A percentile compares a stretch with the other conserved stretches of the same genome.
Evolutionary conservation across 2,113 vertebrate species (phyloP).

Genomic region (Physeter macrocephalus): DNA sequence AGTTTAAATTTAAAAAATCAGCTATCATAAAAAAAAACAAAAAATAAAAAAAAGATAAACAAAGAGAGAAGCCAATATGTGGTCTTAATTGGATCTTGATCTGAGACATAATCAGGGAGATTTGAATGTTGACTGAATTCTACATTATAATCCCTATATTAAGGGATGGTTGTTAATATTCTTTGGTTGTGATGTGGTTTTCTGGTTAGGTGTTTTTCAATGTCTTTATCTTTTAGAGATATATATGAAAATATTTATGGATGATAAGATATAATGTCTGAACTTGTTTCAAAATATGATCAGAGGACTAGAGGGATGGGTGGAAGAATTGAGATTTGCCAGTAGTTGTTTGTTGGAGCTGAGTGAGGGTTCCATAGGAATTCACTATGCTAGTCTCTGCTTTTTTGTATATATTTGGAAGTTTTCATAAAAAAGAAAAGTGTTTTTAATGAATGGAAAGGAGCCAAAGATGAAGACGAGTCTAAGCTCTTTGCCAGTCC

Average conservation of each 20-base stretch:
- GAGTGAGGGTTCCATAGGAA: neutral
- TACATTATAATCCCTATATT: neutral
- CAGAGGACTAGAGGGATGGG: neutral
- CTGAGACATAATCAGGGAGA: neutral
- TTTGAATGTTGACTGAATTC: neutral
- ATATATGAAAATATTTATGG: neutral
- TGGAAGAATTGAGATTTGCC: neutral
- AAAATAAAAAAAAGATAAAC: no score
- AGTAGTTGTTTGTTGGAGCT: neutral
- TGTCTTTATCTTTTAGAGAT: neutral
- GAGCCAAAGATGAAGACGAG: neutral
- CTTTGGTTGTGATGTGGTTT: neutral
- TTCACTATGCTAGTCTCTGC: neutral
- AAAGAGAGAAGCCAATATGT: neutral
- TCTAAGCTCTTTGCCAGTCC: neutral
- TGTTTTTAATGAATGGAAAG: neutral
- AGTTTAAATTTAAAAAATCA: no score
- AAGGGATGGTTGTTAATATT: neutral
- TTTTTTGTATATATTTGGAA: neutral
- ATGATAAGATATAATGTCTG: neutral
- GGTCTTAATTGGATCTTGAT: neutral
- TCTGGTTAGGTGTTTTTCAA: neutral
- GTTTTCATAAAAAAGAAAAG: neutral
- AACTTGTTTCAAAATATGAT: slow-evolving; percentile 28
- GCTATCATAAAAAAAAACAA: no score